phyloP scores from a whole-genome alignment of 2,888 invertebrate genomes.

The Epirrhoe alternata region DNA sequence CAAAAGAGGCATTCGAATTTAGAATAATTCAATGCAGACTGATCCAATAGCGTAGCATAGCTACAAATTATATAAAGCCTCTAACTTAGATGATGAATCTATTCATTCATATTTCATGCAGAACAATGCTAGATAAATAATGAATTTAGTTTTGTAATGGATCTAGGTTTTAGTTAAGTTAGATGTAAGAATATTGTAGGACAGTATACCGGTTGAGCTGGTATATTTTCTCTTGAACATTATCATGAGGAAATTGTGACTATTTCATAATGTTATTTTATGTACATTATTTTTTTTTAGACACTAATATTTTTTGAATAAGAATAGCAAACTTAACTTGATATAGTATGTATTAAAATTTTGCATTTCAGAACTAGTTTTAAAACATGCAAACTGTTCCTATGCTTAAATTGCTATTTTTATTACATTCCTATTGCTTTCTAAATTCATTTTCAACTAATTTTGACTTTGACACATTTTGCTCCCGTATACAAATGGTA shows the following conservation, averaged over 20 bases:
- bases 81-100: background rate
- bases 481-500: background rate
- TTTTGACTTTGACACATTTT: background rate
- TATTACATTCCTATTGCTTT: conserved; percentile 1
- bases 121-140: background rate
- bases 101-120: background rate
- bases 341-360: background rate
- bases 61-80: conserved; percentile 2
- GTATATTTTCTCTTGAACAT: conserved; percentile 9
- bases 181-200: conserved; percentile 10
- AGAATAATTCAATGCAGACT: conserved; percentile 39
- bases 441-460: background rate
- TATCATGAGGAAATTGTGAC: conserved; percentile 7
- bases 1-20: conserved; percentile 37
- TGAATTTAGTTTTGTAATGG: conserved; percentile 4
- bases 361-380: background rate
- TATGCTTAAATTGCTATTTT: background rate
- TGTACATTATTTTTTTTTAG: too few relatives aligned
- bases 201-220: conserved; percentile 20
- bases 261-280: background rate
- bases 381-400: background rate
- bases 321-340: background rate
- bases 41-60: conserved; percentile 11
- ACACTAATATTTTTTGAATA: background rate
- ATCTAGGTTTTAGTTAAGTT: conserved; percentile 9